Conservation (phyloP, 53 echinoderm and acorn worm species). For the Patiria pectinifera region DNA sequence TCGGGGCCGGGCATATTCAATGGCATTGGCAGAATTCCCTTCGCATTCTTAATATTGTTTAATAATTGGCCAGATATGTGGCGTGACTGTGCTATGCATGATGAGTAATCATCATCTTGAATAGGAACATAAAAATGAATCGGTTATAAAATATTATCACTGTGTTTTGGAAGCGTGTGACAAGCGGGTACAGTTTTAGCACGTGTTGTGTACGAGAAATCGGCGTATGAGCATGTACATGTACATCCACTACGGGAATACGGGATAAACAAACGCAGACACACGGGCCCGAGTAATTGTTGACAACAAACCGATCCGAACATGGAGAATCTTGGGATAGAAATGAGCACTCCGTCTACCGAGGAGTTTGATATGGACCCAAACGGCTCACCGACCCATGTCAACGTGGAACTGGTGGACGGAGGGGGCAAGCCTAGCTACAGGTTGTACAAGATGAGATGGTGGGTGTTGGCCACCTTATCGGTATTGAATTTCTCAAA, state of each 20-base stretch:
- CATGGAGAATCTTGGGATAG: not conserved
- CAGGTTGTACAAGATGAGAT: slow-evolving; percentile 76
- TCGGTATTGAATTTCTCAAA: slow-evolving; percentile 93
- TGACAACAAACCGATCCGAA: not conserved
- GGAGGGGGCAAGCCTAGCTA: not conserved
- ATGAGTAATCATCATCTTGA: not conserved
- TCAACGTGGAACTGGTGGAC: not conserved
- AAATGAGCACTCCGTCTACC: not conserved
- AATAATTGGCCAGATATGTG: not conserved
- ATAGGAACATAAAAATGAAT: not conserved
- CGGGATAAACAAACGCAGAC: not conserved
- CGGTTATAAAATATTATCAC: no score
- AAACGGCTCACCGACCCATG: slow-evolving; percentile 11
- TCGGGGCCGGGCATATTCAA: not conserved
- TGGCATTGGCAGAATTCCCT: not conserved
- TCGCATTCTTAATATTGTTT: not conserved
- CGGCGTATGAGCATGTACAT: not conserved
- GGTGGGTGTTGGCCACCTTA: slow-evolving; percentile 88
- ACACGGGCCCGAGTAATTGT: no score
- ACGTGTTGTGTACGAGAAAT: not conserved
- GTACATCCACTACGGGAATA: not conserved
- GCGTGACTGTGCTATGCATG: not conserved
- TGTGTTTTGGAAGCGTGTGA: not conserved
- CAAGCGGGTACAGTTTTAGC: not conserved
- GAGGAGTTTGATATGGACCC: not conserved